Base-by-base conservation (phyloP, 2,888 invertebrate genomes). In the Creontiades dilutus region DNA sequence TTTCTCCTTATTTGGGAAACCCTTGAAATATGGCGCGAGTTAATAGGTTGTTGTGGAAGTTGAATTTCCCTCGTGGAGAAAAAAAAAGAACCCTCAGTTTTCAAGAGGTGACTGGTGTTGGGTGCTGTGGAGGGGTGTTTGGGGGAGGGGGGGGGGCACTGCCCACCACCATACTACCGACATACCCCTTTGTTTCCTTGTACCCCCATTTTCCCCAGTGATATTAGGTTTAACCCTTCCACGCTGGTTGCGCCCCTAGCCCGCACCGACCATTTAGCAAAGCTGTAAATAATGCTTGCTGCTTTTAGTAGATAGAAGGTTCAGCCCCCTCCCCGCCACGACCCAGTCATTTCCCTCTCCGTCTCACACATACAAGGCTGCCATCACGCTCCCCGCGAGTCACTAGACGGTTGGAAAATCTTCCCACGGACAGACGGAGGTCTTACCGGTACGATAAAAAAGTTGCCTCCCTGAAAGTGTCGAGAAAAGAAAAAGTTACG, bases 11-110 rank as follows among this genome's bases (percentile, higher is more conserved):
- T 57, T 57, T 57, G 57, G 57, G 16, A n/a, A 57, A 57, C 57
- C 57, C 57, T 57, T 57, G 57, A 57, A 57, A 57, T 57, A 57
- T 57, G 57, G 57, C 14, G 4, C 14, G 16, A 57, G 57, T 57
- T 57, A 57, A 57, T 57, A 57, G 57, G 57, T 57, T 57, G 57
- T 57, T 57, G 57, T 57, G 57, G 57, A 57, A 57, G 57, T 57
- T 57, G 57, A 57, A 57, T 57, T 57, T 57, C 57, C 57, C 57
- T 57, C 57, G 57, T 57, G 57, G 16, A 57, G 16, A 57, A 57
- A 57, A 57, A 57, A 57, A 57, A n/a, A n/a, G n/a, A n/a, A n/a
- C n/a, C n/a, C 57, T 16, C 57, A 57, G 57, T 57, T 57, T 57
- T 57, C 57, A 57, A 57, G 57, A 57, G 57, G 16, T 57, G 57